phyloP scores from a whole-genome alignment of 2,113 vertebrate species.

The Apus apus region DNA sequence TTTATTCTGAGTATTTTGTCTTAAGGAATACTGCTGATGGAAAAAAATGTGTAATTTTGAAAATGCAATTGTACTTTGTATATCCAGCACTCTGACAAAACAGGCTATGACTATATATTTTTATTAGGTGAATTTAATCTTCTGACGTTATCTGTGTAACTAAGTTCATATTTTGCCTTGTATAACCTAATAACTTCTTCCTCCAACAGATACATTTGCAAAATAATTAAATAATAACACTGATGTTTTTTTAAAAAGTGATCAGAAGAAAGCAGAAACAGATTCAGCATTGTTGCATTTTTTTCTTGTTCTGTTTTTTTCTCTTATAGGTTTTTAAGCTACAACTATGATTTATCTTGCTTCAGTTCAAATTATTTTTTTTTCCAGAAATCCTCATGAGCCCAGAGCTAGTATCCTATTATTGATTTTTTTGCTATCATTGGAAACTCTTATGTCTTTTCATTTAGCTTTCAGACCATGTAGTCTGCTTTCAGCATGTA shows the following conservation, averaged over 20 bases:
- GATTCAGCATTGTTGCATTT: background rate
- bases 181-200: background rate
- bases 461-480: background rate
- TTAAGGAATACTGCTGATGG: background rate
- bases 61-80: background rate
- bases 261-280: background rate
- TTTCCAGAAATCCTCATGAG: background rate
- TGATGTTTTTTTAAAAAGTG: background rate
- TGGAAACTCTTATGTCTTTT: background rate
- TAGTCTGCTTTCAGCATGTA: background rate
- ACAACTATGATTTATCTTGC: background rate
- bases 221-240: background rate
- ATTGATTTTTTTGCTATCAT: background rate
- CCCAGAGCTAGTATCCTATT: background rate
- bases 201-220: background rate
- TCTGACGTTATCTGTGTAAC: background rate
- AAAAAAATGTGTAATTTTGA: background rate
- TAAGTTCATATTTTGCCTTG: background rate
- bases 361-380: conserved; percentile 11
- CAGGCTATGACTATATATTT: background rate
- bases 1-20: background rate
- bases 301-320: background rate
- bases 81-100: background rate
- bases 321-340: background rate
- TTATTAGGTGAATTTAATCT: background rate